Evolutionary conservation across 2,797 vertebrate genomes (phyloP).

Genomic region (Micromesistius poutassou): DNA sequence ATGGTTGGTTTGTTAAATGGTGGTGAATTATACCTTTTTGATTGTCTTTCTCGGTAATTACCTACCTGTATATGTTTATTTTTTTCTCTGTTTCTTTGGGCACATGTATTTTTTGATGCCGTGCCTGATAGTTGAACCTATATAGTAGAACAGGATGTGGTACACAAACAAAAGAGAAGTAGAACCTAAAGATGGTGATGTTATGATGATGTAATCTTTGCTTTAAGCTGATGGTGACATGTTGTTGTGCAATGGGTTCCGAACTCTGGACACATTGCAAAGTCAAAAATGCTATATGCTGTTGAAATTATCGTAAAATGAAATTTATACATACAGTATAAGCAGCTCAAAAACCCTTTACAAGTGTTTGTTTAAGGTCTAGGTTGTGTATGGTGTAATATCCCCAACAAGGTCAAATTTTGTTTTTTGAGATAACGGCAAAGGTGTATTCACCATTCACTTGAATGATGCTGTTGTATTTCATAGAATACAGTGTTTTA

Average conservation of each 20-base stretch:
- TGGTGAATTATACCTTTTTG: slow-evolving; percentile 3
- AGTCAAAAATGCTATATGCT: slow-evolving; percentile 2
- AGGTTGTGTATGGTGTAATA: background rate
- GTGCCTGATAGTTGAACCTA: slow-evolving; percentile 44
- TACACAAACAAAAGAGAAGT: slow-evolving; percentile 30
- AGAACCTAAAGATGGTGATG: slow-evolving; percentile 41
- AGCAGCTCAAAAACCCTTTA: background rate
- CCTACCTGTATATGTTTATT: slow-evolving; percentile 18
- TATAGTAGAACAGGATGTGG: slow-evolving; percentile 45
- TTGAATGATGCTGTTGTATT: background rate
- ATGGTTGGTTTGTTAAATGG: background rate
- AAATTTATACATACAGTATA: background rate
- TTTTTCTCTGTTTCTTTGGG: slow-evolving; percentile 17
- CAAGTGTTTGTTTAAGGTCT: background rate
- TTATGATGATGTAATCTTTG: slow-evolving; percentile 13
- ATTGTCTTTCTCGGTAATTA: slow-evolving; percentile 11
- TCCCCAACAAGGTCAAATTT: background rate
- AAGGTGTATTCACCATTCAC: background rate
- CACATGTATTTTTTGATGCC: slow-evolving; percentile 33
- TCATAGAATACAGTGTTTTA: background rate
- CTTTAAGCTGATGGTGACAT: slow-evolving; percentile 8
- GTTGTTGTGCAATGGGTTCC: slow-evolving; percentile 13
- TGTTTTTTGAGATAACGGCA: background rate
- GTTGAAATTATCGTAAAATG: background rate
- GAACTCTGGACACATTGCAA: slow-evolving; percentile 8